These are phyloP conservation scores for Drosophila mercatorum DNA, from an alignment of 2,888 invertebrate genomes.

Conservation along the genomic window DNA sequence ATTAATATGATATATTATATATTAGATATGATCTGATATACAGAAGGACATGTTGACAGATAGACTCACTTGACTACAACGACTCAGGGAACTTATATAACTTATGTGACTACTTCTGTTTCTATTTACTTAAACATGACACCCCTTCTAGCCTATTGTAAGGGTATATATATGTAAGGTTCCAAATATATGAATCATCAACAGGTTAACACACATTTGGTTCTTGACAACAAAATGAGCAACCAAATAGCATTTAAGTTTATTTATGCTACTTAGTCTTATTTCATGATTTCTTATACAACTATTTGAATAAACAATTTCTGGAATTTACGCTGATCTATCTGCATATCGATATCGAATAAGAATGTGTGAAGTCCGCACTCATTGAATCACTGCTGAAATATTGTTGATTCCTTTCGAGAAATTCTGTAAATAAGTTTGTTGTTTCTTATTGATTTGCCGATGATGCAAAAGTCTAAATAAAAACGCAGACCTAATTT, in stretches of 20 bases:
- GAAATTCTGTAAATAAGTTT: slow-evolving; percentile 52
- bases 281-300: slow-evolving; percentile 11
- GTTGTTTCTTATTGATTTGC: slow-evolving; percentile 28
- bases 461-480: slow-evolving; percentile 75
- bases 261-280: slow-evolving; percentile 28
- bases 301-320: slow-evolving; percentile 15
- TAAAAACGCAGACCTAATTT: slow-evolving; percentile 77
- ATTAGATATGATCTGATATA: background rate
- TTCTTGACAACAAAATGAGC: slow-evolving; percentile 45
- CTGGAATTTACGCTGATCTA: slow-evolving; percentile 26
- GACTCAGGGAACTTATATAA: background rate
- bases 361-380: slow-evolving; percentile 13
- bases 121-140: background rate
- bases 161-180: slow-evolving; percentile 12
- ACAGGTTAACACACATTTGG: slow-evolving; percentile 53
- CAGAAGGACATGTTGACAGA: background rate
- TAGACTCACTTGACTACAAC: background rate
- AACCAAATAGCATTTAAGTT: slow-evolving; percentile 3
- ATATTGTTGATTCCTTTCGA: background rate
- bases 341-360: slow-evolving; percentile 17
- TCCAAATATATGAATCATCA: slow-evolving; percentile 62
- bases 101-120: background rate
- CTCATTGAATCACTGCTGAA: slow-evolving; percentile 46
- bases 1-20: too few species aligned
- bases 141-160: background rate